Conservation (phyloP, 2,113 vertebrate species). For the Percina caprodes region DNA sequence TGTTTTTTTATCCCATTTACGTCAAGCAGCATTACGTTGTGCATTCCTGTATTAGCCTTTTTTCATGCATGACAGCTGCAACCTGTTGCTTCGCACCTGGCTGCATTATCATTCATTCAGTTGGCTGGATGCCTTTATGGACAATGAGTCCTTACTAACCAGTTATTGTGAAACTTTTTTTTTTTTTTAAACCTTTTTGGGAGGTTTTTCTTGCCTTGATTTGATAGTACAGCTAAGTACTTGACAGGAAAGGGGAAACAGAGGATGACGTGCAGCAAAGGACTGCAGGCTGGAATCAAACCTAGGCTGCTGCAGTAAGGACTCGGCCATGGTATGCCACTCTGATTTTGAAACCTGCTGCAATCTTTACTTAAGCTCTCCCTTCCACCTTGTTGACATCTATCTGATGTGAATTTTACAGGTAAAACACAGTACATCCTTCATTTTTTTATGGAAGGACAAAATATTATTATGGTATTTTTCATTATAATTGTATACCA, state of each 20-base stretch:
- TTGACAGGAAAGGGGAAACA: too few species aligned
- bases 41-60: neutral
- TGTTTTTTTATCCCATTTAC: neutral
- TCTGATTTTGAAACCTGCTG: conserved; percentile 3
- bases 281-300: too few species aligned
- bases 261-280: too few species aligned
- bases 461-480: neutral
- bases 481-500: neutral
- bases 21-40: neutral
- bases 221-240: too few species aligned
- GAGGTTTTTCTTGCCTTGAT: too few species aligned
- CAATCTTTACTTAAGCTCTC: neutral
- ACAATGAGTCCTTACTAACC: neutral
- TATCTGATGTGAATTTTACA: neutral
- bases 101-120: neutral
- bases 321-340: too few species aligned
- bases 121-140: neutral
- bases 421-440: neutral
- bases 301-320: too few species aligned
- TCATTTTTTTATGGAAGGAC: neutral
- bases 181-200: too few species aligned
- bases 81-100: neutral
- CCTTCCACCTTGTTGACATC: neutral
- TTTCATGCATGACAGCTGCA: conserved; percentile 16
- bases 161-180: conserved; percentile 1